These are phyloP conservation scores for Bombus fervidus DNA, from an alignment of 1,140 invertebrate species.

Conservation along the genomic window DNA sequence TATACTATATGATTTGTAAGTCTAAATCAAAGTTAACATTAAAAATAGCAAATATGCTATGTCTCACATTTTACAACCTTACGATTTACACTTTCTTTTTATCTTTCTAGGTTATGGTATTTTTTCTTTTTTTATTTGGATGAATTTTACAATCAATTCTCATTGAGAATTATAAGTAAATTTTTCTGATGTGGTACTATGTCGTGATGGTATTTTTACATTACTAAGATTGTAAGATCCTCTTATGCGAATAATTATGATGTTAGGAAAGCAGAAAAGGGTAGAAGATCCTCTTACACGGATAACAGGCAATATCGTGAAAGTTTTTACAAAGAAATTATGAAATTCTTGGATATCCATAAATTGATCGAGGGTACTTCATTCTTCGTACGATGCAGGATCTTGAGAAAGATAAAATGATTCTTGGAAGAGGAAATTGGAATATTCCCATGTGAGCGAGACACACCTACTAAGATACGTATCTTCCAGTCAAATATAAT, in stretches of 20 bases:
- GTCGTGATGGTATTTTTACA: too few species aligned
- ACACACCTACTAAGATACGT: neutral
- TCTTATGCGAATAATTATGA: too few species aligned
- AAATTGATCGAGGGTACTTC: neutral
- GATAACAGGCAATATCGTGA: neutral
- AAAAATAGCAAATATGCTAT: neutral
- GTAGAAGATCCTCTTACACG: too few species aligned
- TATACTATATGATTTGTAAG: neutral
- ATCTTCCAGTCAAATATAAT: neutral
- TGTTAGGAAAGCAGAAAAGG: too few species aligned
- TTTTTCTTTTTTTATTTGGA: too few species aligned
- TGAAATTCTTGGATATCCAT: neutral
- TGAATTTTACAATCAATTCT: too few species aligned
- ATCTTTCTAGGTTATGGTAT: too few species aligned
- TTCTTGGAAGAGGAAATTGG: neutral
- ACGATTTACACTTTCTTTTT: neutral
- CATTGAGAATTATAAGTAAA: too few species aligned
- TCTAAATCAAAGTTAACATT: neutral
- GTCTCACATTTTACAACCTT: neutral
- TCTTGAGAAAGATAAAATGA: constrained; percentile 18
- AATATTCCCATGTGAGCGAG: neutral
- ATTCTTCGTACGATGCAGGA: constrained; percentile 10
- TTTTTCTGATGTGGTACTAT: too few species aligned
- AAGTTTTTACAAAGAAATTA: neutral
- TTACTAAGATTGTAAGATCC: too few species aligned